Evolutionary conservation across 2,888 invertebrate genomes (phyloP).

Genomic region (Zygaena filipendulae): DNA sequence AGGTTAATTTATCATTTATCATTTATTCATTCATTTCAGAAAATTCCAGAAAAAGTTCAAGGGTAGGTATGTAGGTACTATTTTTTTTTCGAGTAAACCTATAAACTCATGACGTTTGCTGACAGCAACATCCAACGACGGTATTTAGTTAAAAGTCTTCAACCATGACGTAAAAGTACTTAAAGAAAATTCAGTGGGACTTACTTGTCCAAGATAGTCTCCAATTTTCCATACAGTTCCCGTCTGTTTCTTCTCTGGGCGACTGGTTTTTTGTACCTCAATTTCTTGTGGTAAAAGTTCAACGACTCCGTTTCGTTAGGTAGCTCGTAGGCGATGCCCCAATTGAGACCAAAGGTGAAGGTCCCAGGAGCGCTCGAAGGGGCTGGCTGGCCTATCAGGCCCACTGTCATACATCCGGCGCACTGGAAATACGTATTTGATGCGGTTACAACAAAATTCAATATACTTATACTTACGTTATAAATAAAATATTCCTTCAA

Average conservation of each 20-base stretch:
- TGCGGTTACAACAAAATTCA: neutral
- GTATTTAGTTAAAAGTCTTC: too few species aligned
- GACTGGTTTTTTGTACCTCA: conserved; percentile 36
- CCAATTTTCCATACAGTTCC: conserved; percentile 75
- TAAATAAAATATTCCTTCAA: conserved; percentile 6
- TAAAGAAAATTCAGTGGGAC: too few species aligned
- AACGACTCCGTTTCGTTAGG: conserved; percentile 65
- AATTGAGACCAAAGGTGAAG: conserved; percentile 74
- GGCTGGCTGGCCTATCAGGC: conserved; percentile 66
- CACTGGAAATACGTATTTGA: conserved; percentile 30
- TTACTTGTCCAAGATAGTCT: conserved; percentile 76
- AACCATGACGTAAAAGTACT: too few species aligned
- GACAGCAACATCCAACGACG: too few species aligned
- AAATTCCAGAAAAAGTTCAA: too few species aligned
- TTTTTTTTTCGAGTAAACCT: too few species aligned
- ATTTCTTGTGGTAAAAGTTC: conserved; percentile 30
- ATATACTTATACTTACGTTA: too few species aligned
- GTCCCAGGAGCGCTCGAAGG: conserved; percentile 55
- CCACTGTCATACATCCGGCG: conserved; percentile 72
- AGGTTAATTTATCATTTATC: conserved; percentile 74
- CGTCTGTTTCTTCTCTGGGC: conserved; percentile 72
- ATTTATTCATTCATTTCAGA: too few species aligned
- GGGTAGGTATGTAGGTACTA: too few species aligned
- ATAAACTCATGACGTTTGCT: too few species aligned
- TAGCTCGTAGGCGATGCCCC: conserved; percentile 75